Base-by-base conservation (phyloP, 2,888 invertebrate genomes). In the Thalpophila matura region DNA sequence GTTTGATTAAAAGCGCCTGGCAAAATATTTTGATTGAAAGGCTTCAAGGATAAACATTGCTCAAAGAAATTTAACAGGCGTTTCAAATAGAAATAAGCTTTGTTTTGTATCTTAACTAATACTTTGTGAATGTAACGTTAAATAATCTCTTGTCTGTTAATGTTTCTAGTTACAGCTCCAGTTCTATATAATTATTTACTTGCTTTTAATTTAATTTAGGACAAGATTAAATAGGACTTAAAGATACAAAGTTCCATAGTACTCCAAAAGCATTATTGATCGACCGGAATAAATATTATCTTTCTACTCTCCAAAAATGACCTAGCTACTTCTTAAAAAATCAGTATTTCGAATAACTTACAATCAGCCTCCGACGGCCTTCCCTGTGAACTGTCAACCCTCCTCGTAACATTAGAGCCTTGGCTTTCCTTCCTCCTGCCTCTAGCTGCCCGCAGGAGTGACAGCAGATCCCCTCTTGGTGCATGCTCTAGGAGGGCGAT, bases 401-500 rank as follows among this genome's bases (percentile, higher is more conserved):
- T 91, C 83, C 74, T 95, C 86, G 63, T 97, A 79, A 85, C 96
- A 95, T 50, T 96, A 94, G 86, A 86, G 6, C 68, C 80, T 10
- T 85, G 80, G 1, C 79, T 84, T 6, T 83, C 76, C 29, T 86
- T 86, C 18, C 91, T 73, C n/a, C 81, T 85, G 1, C 91, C 91
- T 46, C 95, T 86, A 3, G 96, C 94, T 2, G 95, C 89, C 49
- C 95, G 83, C 20, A 97, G 90, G 68, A 97, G 95, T 0, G 95
- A 92, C 47, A 97, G 96, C 56, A 98, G 91, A 83, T 97, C 97
- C 0, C 98, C 98, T 68, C 97, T 96, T 0, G 97, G 96, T 10
- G 97, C 97, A 82, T 97, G 97, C 84, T 98, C 98, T 89, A 98
- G 95, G 7, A 98, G 92, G 71, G 98, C 97, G 65, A 97, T 96